A percentile compares a stretch with the other conserved stretches of the same genome.
Evolutionary conservation across 2,888 invertebrate species (phyloP).

Genomic region (Germaria angustata): DNA sequence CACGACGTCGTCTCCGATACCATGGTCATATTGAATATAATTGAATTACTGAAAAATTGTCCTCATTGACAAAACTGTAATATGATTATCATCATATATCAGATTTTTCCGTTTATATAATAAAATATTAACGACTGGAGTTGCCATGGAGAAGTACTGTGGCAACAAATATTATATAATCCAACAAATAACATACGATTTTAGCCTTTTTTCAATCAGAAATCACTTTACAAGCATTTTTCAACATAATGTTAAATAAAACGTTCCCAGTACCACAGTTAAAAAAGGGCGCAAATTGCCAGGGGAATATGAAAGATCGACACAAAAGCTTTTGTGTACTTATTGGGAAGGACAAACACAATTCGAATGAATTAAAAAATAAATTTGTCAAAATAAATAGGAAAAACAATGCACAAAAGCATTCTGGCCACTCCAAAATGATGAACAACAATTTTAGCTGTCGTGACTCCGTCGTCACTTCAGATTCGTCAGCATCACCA

Average conservation of each 20-base stretch:
- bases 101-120: too few species aligned
- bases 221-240: too few species aligned
- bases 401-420: background rate
- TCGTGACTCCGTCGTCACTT: constrained; percentile 6
- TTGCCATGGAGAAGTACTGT: constrained; percentile 1
- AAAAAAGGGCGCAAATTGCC: background rate
- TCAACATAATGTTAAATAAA: background rate
- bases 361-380: background rate
- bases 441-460: constrained; percentile 38
- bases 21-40: too few species aligned
- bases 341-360: background rate
- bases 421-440: constrained; percentile 32
- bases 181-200: background rate
- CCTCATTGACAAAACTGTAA: too few species aligned
- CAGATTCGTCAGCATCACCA: background rate
- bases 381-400: constrained; percentile 24
- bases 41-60: too few species aligned
- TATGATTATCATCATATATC: too few species aligned
- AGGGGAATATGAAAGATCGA: background rate
- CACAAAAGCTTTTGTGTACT: background rate
- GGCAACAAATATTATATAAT: background rate
- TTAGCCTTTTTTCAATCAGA: background rate
- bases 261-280: background rate
- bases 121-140: background rate
- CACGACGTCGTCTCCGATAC: too few species aligned